Percentiles rank a stretch among this genome's conserved stretches.
phyloP scores from a whole-genome alignment of 2,797 vertebrate genomes.

The Trachops cirrhosus region DNA sequence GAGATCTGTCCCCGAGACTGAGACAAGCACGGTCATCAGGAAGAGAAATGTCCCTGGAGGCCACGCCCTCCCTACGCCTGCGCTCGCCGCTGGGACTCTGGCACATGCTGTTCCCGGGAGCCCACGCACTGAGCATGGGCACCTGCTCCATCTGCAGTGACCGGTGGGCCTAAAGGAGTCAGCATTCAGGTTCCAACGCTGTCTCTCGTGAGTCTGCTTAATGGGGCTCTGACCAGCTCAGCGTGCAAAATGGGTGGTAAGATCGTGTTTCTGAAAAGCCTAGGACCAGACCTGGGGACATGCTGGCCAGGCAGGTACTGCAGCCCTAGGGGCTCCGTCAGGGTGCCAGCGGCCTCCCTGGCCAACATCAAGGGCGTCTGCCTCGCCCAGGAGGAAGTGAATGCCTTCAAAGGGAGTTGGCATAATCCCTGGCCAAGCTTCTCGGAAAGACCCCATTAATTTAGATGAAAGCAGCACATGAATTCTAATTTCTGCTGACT shows the following conservation, averaged over 20 bases:
- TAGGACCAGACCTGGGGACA: background rate
- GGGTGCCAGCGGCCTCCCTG: rapidly evolving
- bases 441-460: background rate
- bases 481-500: background rate
- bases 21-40: background rate
- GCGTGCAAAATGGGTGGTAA: background rate
- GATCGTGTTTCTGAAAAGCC: background rate
- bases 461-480: background rate
- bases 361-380: background rate
- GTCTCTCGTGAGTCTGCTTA: background rate
- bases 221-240: background rate
- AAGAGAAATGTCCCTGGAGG: background rate
- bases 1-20: background rate
- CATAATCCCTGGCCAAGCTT: background rate
- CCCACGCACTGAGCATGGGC: background rate
- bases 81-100: background rate
- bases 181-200: background rate
- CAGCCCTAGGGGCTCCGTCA: background rate
- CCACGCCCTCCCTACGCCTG: background rate
- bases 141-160: background rate
- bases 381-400: background rate
- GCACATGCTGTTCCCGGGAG: background rate
- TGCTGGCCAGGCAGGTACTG: rapidly evolving
- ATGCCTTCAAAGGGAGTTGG: background rate
- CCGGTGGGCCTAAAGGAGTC: background rate